Percentiles rank a stretch among this genome's conserved stretches.
Evolutionary conservation across 2,888 invertebrate species (phyloP).

Genomic region (Andricus quercusramuli): DNA sequence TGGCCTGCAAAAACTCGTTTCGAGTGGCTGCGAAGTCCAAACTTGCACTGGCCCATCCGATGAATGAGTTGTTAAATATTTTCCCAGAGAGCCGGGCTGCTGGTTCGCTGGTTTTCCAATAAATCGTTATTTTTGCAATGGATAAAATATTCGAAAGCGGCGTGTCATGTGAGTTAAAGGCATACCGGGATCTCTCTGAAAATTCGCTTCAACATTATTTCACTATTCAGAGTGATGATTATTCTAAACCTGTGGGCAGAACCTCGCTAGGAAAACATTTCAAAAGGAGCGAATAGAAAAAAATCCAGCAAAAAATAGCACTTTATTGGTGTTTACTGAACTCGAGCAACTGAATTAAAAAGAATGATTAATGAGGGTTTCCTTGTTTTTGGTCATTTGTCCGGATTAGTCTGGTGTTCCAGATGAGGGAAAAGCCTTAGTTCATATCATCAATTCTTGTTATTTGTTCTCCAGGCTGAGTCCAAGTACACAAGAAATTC

Average conservation of each 20-base stretch:
- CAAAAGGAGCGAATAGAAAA: background rate
- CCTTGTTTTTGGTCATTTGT: slow-evolving; percentile 30
- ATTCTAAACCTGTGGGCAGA: background rate
- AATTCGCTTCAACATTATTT: background rate
- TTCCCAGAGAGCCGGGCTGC: slow-evolving; percentile 47
- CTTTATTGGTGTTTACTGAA: slow-evolving; percentile 11
- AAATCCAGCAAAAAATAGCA: background rate
- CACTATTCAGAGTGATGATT: slow-evolving; percentile 20
- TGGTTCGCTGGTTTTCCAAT: slow-evolving; percentile 44
- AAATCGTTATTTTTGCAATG: slow-evolving; percentile 59
- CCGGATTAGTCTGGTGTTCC: slow-evolving; percentile 16
- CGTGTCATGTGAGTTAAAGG: slow-evolving; percentile 51
- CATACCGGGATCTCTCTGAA: slow-evolving; percentile 25
- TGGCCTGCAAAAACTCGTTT: slow-evolving; percentile 38
- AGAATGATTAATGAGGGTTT: slow-evolving; percentile 28
- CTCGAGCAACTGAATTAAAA: slow-evolving; percentile 21
- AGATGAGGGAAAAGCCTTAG: slow-evolving; percentile 11
- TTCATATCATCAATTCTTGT: slow-evolving; percentile 42
- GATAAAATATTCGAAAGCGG: slow-evolving; percentile 55
- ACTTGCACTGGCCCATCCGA: slow-evolving; percentile 44
- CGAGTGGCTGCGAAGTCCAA: slow-evolving; percentile 4
- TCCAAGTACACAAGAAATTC: slow-evolving; percentile 29
- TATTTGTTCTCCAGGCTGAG: slow-evolving; percentile 20
- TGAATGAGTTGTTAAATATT: slow-evolving; percentile 58
- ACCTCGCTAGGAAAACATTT: background rate